Evolutionary conservation across 2,888 invertebrate genomes (phyloP).

Genomic region (Clostera curtula): DNA sequence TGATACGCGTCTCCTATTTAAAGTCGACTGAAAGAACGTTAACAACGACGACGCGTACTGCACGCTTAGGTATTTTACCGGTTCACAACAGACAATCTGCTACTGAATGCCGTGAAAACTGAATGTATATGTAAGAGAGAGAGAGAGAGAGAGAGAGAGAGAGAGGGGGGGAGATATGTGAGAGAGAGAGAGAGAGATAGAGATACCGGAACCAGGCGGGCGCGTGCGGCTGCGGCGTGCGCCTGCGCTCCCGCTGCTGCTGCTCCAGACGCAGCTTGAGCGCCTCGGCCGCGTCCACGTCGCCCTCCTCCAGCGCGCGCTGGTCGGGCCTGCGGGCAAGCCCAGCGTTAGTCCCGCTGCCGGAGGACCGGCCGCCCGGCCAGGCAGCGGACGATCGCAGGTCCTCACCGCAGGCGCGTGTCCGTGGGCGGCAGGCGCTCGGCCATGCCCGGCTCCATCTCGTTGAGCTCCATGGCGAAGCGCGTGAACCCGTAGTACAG

Average conservation of each 20-base stretch:
- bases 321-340: conserved; percentile 79
- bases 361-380: too few species aligned
- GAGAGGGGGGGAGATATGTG: too few species aligned
- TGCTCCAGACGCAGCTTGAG: conserved; percentile 83
- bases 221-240: conserved; percentile 61
- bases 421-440: conserved; percentile 82
- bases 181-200: too few species aligned
- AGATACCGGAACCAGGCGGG: conserved; percentile 80
- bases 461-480: conserved; percentile 90
- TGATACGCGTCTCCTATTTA: too few species aligned
- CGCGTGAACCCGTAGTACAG: conserved; percentile 89
- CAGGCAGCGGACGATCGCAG: too few species aligned
- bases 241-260: conserved; percentile 81
- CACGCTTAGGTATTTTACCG: too few species aligned
- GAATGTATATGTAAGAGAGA: too few species aligned
- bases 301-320: conserved; percentile 83
- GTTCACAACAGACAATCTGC: too few species aligned
- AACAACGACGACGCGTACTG: too few species aligned
- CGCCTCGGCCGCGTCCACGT: conserved; percentile 81
- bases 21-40: too few species aligned
- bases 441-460: conserved; percentile 78
- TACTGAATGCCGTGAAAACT: too few species aligned
- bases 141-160: too few species aligned
- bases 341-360: neutral
- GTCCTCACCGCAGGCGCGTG: conserved; percentile 75